These are phyloP conservation scores for Laothoe populi DNA, from an alignment of 2,888 invertebrate species.

Conservation along the genomic window DNA sequence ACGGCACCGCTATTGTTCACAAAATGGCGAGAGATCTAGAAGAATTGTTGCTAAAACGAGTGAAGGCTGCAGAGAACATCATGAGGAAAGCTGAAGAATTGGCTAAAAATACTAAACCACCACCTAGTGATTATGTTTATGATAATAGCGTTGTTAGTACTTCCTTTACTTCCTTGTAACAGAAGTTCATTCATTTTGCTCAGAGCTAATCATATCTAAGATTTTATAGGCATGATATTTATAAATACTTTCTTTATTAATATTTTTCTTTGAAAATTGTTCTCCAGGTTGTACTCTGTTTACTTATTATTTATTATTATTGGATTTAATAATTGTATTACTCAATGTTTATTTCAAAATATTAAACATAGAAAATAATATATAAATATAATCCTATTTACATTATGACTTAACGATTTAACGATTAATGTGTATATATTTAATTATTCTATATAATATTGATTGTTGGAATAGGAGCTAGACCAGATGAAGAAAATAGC, in stretches of 20 bases:
- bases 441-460: constrained; percentile 1
- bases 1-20: constrained; percentile 68
- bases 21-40: constrained; percentile 61
- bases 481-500: constrained; percentile 57
- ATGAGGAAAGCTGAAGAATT: constrained; percentile 68
- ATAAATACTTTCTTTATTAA: too few species aligned
- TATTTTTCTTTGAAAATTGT: too few species aligned
- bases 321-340: too few species aligned
- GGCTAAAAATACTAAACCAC: constrained; percentile 46
- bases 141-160: constrained; percentile 68
- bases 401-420: neutral
- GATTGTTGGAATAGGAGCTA: constrained; percentile 52
- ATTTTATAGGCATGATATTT: too few species aligned
- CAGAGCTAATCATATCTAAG: too few species aligned
- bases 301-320: too few species aligned
- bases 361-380: neutral
- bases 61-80: constrained; percentile 66
- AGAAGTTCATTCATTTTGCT: neutral
- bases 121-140: constrained; percentile 56
- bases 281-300: too few species aligned
- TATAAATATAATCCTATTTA: too few species aligned
- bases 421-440: neutral
- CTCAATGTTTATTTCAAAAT: too few species aligned
- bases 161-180: neutral
- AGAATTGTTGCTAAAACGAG: constrained; percentile 58